A percentile compares a stretch with the other conserved stretches of the same genome.
Evolutionary conservation across 2,113 vertebrate genomes (phyloP).

Genomic region (Hymenochirus boettgeri): DNA sequence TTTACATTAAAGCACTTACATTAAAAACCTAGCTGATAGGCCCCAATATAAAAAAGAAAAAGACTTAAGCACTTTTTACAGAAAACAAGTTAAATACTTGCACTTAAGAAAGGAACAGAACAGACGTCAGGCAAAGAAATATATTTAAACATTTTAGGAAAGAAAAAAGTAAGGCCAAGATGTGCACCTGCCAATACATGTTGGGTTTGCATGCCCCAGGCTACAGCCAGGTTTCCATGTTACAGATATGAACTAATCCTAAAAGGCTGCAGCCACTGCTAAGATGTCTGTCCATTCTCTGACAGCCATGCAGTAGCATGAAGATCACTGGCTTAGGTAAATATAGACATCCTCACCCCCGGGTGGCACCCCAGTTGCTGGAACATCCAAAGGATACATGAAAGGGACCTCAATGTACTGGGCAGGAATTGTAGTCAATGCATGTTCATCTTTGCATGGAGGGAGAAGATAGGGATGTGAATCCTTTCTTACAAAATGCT

Average conservation of each 20-base stretch:
- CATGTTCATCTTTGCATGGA: conserved; percentile 66
- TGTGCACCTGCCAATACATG: conserved; percentile 11
- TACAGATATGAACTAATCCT: conserved; percentile 7
- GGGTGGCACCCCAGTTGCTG: conserved; percentile 56
- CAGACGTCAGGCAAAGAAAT: conserved; percentile 5
- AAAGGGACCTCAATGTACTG: conserved; percentile 69
- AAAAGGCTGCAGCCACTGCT: conserved; percentile 22
- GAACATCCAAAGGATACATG: conserved; percentile 66
- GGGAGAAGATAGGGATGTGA: conserved; percentile 49
- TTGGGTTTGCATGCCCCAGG: conserved; percentile 45
- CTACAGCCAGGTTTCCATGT: conserved; percentile 13
- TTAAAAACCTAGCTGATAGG: too few relatives aligned
- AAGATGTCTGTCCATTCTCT: conserved; percentile 27
- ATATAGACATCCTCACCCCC: conserved; percentile 73
- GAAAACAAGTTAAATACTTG: conserved; percentile 26
- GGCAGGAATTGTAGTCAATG: conserved; percentile 61
- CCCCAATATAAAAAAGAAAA: too few relatives aligned
- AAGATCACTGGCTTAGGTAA: conserved; percentile 48
- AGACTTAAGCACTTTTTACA: background rate
- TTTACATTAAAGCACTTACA: too few relatives aligned
- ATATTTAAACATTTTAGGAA: background rate
- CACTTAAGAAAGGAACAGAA: conserved; percentile 34
- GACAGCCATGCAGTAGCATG: conserved; percentile 55
- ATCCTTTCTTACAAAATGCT: conserved; percentile 21
- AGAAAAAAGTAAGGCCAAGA: background rate